A percentile compares a stretch with the other conserved stretches of the same genome.
Conservation (phyloP, 2,113 vertebrate genomes). For the Phasianus colchicus region DNA sequence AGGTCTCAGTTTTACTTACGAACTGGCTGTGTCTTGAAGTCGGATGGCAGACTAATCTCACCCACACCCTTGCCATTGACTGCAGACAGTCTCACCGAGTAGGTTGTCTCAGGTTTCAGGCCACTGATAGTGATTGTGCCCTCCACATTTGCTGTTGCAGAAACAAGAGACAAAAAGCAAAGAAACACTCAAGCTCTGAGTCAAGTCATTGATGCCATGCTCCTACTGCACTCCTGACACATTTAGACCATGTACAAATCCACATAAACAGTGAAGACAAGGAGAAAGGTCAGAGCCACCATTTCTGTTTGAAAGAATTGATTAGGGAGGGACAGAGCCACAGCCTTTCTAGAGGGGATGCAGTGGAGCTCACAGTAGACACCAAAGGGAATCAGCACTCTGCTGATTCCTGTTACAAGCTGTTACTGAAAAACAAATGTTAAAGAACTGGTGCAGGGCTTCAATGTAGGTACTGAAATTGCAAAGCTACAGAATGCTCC, state of each 20-base stretch:
- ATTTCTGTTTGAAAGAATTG: not conserved
- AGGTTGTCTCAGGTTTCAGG: constrained; percentile 90
- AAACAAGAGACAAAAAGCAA: not conserved
- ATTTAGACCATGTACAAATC: not conserved
- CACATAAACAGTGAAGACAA: not conserved
- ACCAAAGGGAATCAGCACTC: not conserved
- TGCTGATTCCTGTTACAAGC: not conserved
- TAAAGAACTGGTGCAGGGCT: not conserved
- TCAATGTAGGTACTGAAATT: not conserved
- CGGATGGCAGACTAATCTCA: constrained; percentile 82
- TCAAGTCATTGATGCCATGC: not conserved
- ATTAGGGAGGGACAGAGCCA: not conserved
- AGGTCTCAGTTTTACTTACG: constrained; percentile 86
- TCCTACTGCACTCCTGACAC: not conserved
- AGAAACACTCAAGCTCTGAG: not conserved
- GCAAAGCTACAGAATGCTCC: not conserved
- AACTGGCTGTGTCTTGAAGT: constrained; percentile 94
- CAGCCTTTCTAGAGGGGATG: not conserved
- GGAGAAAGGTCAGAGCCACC: not conserved
- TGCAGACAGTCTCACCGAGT: constrained; percentile 90
- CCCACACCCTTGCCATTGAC: constrained; percentile 95
- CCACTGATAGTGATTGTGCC: constrained; percentile 85
- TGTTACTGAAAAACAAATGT: not conserved
- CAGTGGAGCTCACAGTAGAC: fast-evolving
- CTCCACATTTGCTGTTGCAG: constrained; percentile 75